Percentiles rank a stretch among this genome's conserved stretches.
These are phyloP conservation scores for Enteromius unitaeniatus DNA, from an alignment of 2,797 vertebrate species.

Conservation along the genomic window DNA sequence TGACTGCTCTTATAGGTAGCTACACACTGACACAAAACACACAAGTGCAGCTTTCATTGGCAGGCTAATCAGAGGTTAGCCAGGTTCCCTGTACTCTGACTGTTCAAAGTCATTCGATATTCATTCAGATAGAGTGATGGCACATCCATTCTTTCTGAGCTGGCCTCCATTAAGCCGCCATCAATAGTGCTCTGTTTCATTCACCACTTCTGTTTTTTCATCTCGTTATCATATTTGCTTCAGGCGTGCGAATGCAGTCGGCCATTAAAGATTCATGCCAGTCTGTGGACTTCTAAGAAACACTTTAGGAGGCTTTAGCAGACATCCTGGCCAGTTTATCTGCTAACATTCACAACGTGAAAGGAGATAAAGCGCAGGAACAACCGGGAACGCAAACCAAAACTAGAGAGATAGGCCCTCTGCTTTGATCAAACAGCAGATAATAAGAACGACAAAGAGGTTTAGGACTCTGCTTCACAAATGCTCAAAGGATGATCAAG, in stretches of 20 bases:
- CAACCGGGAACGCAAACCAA: not conserved
- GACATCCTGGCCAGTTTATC: not conserved
- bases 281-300: slow-evolving; percentile 36
- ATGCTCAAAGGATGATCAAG: slow-evolving; percentile 10
- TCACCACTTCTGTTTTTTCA: slow-evolving; percentile 33
- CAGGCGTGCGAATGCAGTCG: not conserved
- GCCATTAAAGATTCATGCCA: slow-evolving; percentile 37
- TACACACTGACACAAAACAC: not conserved
- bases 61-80: slow-evolving; percentile 5
- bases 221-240: slow-evolving; percentile 46
- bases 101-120: slow-evolving; percentile 36
- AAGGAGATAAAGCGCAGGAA: not conserved
- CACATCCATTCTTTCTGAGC: slow-evolving; percentile 35
- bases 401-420: not conserved
- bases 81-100: not conserved
- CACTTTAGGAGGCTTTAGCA: slow-evolving; percentile 9
- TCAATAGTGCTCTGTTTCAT: slow-evolving; percentile 37
- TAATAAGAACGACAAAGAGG: slow-evolving; percentile 1
- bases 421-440: slow-evolving; percentile 24
- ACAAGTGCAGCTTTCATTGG: not conserved
- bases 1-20: not conserved
- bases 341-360: not conserved
- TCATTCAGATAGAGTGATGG: slow-evolving; percentile 32
- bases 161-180: slow-evolving; percentile 11
- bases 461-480: slow-evolving; percentile 11